Base-by-base conservation (phyloP, 2,113 vertebrate genomes). In the Oreochromis tanganicae region DNA sequence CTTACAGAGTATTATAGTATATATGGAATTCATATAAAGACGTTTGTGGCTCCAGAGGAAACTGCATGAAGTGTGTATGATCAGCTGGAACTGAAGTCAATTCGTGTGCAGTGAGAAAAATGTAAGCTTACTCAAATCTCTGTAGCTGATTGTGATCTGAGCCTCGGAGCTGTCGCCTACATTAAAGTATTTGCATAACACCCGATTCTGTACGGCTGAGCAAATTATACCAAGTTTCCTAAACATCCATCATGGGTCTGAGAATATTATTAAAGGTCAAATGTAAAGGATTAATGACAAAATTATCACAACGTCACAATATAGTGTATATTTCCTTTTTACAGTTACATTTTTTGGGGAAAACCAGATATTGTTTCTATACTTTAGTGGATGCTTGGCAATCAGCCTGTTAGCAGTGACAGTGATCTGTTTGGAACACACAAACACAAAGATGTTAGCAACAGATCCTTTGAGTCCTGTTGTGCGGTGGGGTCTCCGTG, bases 211-310 rank as follows among this genome's bases (percentile, higher is more conserved):
- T 48, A 73, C 27, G 14, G 52, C 13, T 24, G 13, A 73, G 5
- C 6, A 78, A 78, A 50, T 75, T 29, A 29, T 32, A 75, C 10
- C 24, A 78, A 7, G 14, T 48, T 50, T 75, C 11, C 16, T 75
- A 50, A 75, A 32, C 71, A n/a, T 50, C 27, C 16, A 78, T 12
- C 16, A 0, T 32, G 24, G 43, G 2, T 32, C 27, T 78, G 27
- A 52, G 46, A 78, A 78, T 50, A 78, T 78, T 78, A 32, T 50
- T n/a, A 50, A 78, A 50, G 41, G 46, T 78, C 43, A 50, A 32
- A 9, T 78, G 9, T 78, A 78, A 50, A 29, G 5, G 68, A 29
- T 63, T 6, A 66, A 66, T 36, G 11, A 21, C 21, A 68, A 24
- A 27, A 56, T 56, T 5, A 6, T 27, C 11, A 56, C 9, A 56